These are phyloP conservation scores for Idaea straminata DNA, from an alignment of 2,888 invertebrate genomes.

Conservation along the genomic window DNA sequence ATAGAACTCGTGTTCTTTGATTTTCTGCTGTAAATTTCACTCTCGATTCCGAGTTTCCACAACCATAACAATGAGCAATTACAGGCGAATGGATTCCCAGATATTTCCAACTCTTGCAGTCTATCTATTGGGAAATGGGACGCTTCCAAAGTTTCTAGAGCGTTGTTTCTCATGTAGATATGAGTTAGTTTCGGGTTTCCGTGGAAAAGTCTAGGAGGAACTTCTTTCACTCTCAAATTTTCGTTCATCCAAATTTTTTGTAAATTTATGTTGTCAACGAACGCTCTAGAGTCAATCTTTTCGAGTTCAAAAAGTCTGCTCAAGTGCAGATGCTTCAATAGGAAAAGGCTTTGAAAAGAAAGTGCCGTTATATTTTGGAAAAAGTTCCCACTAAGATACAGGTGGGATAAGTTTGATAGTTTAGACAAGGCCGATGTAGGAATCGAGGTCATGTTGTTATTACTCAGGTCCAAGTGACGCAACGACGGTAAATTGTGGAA, in stretches of 20 bases:
- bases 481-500: slow-evolving; percentile 87
- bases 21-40: slow-evolving; percentile 60
- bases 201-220: slow-evolving; percentile 91
- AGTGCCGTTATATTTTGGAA: slow-evolving; percentile 86
- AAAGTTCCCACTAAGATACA: slow-evolving; percentile 90
- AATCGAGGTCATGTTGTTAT: slow-evolving; percentile 89
- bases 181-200: slow-evolving; percentile 89
- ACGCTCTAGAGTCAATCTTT: slow-evolving; percentile 88
- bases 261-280: slow-evolving; percentile 91
- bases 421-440: slow-evolving; percentile 88
- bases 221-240: slow-evolving; percentile 85
- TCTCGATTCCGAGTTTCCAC: slow-evolving; percentile 83
- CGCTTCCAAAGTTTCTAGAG: slow-evolving; percentile 86
- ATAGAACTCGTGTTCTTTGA: slow-evolving; percentile 60
- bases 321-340: slow-evolving; percentile 87
- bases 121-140: slow-evolving; percentile 91
- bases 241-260: slow-evolving; percentile 89
- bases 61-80: slow-evolving; percentile 94
- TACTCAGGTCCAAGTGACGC: slow-evolving; percentile 86
- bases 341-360: slow-evolving; percentile 91
- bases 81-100: slow-evolving; percentile 91
- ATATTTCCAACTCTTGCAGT: slow-evolving; percentile 85
- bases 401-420: slow-evolving; percentile 86
- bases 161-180: slow-evolving; percentile 88
- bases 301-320: slow-evolving; percentile 84